Base-by-base conservation (phyloP, 2,113 vertebrate genomes). In the Sinocyclocheilus grahami region DNA sequence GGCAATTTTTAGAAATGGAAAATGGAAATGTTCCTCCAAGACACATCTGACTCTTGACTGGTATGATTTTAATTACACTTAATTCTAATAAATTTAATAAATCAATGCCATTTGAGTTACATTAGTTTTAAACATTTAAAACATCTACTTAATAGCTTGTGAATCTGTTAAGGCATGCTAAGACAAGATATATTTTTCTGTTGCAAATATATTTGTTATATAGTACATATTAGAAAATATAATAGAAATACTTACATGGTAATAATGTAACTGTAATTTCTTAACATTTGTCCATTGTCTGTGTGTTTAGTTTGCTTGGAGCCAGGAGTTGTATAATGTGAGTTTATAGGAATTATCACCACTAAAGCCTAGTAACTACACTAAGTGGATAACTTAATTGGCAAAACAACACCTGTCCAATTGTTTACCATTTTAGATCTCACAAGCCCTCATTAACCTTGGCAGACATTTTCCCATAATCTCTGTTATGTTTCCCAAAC, bases 311-410 rank as follows among this genome's bases (percentile, higher is more conserved):
- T 63, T 63, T 2, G 62, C 12, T 63, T 63, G 4, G 1, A 74
- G 46, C 16, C 37, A 74, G 12, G 7, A n/a, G 37, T 27, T 65
- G 11, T 63, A 1, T 67, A 67, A 69, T 74, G 20, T 46, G 8
- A 39, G 39, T 39, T 72, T 74, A 74, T 18, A 39, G 37, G 20
- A 74, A 39, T 12, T 12, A 30, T 33, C 20, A 20, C 6, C 22
- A 75, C 72, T 75, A 46, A 75, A 24, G 72, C 72, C 42, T 24
- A 11, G 46, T 75, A 75, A 72, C 30, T 33, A 67, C 67, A 33
- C 13, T 74, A 75, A 75, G 71, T 75, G 42, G 22, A 75, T 48
- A 46, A 75, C 10, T 48, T 48, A 11, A 75, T 72, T 74, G 69
- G 18, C 18, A 39, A 22, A 18, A 11, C 33, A 39, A 75, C 22